phyloP scores from a whole-genome alignment of 2,113 vertebrate species.

The Coptodon bakossiorum region DNA sequence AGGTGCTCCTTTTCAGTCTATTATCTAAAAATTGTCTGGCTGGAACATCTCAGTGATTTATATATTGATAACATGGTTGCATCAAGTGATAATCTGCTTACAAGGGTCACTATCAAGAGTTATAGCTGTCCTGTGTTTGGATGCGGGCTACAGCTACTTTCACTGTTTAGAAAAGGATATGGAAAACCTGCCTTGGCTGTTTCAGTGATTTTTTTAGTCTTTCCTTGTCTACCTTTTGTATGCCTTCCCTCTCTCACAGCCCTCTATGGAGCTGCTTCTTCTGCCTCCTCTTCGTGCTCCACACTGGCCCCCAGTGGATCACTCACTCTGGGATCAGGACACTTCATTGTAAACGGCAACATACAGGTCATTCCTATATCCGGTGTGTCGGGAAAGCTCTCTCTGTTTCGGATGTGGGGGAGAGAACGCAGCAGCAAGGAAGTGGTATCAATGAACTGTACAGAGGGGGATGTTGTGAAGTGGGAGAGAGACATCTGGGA shows the following conservation, averaged over 20 bases:
- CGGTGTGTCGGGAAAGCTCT: conserved; percentile 60
- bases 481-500: conserved; percentile 77
- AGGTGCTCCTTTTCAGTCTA: not conserved
- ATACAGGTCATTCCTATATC: not conserved
- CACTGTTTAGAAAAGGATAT: not conserved
- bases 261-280: not conserved
- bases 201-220: not conserved
- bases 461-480: conserved; percentile 71
- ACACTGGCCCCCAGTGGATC: conserved; percentile 64
- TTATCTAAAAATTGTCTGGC: not conserved
- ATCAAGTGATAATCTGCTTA: not conserved
- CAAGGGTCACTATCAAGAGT: not conserved
- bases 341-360: conserved; percentile 7
- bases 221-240: not conserved
- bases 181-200: not conserved
- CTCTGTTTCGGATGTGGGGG: conserved; percentile 83
- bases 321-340: conserved; percentile 73
- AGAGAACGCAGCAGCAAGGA: conserved; percentile 41
- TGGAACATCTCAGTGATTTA: not conserved
- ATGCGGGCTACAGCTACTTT: not conserved
- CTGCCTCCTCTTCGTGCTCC: not conserved
- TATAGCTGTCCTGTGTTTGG: not conserved
- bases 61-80: not conserved
- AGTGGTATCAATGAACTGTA: conserved; percentile 59
- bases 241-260: not conserved